phyloP scores from a whole-genome alignment of 2,113 vertebrate species.

The Stegostoma tigrinum region DNA sequence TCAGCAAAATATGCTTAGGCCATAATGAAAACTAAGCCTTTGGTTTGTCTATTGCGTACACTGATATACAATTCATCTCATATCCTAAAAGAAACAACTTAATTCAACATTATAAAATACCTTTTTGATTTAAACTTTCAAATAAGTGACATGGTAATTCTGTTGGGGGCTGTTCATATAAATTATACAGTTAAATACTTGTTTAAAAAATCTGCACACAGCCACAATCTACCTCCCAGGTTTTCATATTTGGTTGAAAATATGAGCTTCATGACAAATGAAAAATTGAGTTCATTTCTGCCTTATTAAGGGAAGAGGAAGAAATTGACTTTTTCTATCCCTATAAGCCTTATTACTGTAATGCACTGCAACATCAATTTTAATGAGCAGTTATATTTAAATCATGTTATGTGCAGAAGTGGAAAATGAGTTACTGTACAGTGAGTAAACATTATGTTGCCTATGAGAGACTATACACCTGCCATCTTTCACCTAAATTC shows the following conservation, averaged over 20 bases:
- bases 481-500: neutral
- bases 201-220: neutral
- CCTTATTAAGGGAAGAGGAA: neutral
- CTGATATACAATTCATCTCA: neutral
- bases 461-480: neutral
- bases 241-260: slow-evolving; percentile 11
- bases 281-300: neutral
- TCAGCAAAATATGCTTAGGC: slow-evolving; percentile 22
- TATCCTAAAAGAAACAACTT: neutral
- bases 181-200: neutral
- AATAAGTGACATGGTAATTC: neutral
- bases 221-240: neutral
- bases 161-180: neutral
- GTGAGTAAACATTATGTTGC: neutral
- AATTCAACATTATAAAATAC: neutral
- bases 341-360: neutral
- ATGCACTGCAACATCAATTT: neutral
- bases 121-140: neutral
- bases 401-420: neutral
- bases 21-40: neutral
- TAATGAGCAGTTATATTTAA: neutral
- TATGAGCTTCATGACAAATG: neutral
- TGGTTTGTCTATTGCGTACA: neutral
- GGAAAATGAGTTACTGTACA: neutral
- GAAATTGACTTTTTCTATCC: neutral